A percentile compares a stretch with the other conserved stretches of the same genome.
Evolutionary conservation across 2,888 invertebrate genomes (phyloP).

Genomic region (Agrotis segetum): DNA sequence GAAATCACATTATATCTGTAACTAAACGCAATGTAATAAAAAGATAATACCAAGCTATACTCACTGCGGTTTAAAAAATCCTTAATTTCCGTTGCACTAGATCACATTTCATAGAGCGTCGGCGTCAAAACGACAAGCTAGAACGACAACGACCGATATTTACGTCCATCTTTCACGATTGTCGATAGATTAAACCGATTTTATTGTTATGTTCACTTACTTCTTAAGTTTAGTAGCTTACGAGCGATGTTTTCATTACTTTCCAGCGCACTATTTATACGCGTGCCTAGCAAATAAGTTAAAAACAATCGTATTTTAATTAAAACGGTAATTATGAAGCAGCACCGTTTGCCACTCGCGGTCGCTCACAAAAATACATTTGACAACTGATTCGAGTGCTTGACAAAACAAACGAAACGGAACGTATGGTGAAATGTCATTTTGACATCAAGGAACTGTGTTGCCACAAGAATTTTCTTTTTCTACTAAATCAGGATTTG

Average conservation of each 20-base stretch:
- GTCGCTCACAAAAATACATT: constrained; percentile 65
- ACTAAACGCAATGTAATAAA: constrained; percentile 15
- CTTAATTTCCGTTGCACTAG: constrained; percentile 74
- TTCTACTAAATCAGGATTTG: constrained; percentile 1
- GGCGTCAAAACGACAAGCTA: constrained; percentile 75
- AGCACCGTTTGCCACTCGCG: constrained; percentile 53
- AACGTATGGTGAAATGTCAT: constrained; percentile 56
- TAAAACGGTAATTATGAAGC: constrained; percentile 52
- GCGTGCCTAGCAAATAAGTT: constrained; percentile 40
- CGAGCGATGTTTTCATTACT: constrained; percentile 50
- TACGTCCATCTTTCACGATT: constrained; percentile 84
- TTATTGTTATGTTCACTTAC: constrained; percentile 44
- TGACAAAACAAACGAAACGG: constrained; percentile 58
- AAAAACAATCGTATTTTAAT: constrained; percentile 57
- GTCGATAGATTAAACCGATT: constrained; percentile 60
- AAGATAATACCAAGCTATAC: constrained; percentile 65
- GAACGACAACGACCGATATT: constrained; percentile 78
- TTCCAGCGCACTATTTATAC: constrained; percentile 32
- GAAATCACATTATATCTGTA: constrained; percentile 30
- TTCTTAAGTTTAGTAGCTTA: constrained; percentile 27
- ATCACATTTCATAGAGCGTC: constrained; percentile 84
- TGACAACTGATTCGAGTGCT: constrained; percentile 69
- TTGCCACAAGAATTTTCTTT: background rate
- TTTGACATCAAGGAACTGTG: constrained; percentile 35
- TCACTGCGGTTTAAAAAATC: constrained; percentile 76